phyloP scores from a whole-genome alignment of 2,113 vertebrate genomes.

The Oreochromis niloticus region DNA sequence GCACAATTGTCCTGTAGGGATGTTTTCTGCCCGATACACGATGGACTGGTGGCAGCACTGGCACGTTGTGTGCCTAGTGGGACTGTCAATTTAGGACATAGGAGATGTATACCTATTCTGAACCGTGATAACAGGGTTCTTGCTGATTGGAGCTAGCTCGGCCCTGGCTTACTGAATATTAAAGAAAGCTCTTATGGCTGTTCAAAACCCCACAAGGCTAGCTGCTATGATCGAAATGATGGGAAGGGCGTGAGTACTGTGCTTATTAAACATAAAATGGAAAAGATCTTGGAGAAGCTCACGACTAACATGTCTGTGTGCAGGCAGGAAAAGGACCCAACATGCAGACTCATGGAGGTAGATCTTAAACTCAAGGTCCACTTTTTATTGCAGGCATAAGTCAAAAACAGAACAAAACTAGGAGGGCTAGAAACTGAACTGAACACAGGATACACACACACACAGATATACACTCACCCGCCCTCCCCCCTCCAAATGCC shows the following conservation, averaged over 20 bases:
- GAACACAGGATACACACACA: no score
- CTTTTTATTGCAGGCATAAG: rapidly evolving
- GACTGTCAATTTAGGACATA: rapidly evolving
- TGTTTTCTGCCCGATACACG: background rate
- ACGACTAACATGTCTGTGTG: rapidly evolving
- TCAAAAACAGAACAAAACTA: background rate
- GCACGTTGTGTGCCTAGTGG: rapidly evolving
- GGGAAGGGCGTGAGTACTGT: background rate
- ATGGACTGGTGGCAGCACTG: background rate
- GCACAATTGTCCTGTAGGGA: rapidly evolving
- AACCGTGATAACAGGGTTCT: background rate
- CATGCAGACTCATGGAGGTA: rapidly evolving
- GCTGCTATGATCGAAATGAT: rapidly evolving
- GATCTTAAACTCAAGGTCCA: background rate
- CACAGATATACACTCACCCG: no score
- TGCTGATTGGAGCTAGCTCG: background rate
- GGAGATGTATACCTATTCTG: rapidly evolving
- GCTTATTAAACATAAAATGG: rapidly evolving
- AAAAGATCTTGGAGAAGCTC: background rate
- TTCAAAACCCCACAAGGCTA: rapidly evolving
- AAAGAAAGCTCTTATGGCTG: background rate
- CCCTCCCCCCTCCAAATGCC: no score
- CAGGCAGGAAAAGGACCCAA: background rate
- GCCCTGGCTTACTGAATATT: rapidly evolving
- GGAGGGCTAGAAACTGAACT: background rate